Evolutionary conservation across 2,113 vertebrate species (phyloP), one percentile per base, ranked within the genome.

Genomic region (Heterocephalus glaber): DNA sequence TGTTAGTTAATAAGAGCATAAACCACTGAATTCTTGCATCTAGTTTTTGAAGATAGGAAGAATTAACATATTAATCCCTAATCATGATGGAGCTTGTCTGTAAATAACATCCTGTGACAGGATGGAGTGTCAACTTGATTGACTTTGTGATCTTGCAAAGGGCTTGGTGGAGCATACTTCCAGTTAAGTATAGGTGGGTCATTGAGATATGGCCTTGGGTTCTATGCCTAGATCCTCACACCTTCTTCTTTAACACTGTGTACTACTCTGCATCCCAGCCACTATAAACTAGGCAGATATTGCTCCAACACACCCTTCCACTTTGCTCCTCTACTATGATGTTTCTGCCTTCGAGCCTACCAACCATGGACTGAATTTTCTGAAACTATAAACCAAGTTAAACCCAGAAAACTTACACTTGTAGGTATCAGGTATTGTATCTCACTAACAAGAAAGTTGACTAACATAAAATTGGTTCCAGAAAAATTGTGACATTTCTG

Each of bases 1-100:
- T 22, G 1, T 33, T 47, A 16, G 2, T 14, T 38, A 44, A 4
- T 16, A 13, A 38, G 2, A 70, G 11, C 0, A 5, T 49, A 33
- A 58, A 35, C 10, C 22, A 12, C 2, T 41, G 41, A 11, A 12
- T 4, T 83, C 92, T 44, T 68, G 0, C 28, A 38, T 30, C 3
- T 76, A n/a, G 13, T 33, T 81, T 82, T 81, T 72, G 61, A 63
- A 89, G 56, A 76, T 13, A 88, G 52, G 8, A 49, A 77, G 52
- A 49, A 79, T 38, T 35, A 61, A 63, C 0, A 3, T 49, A 35
- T 60, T 19, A 41, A 38, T 41, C 14, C 44, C 3, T 19, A 58
- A 13, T 70, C 12, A 79, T 30, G 19, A 30, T n/a, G n/a, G 7
- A 66, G 2, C 22, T 84, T 63, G 1, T 92, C 56, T 81, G 13